Base-by-base conservation (phyloP, 2,113 vertebrate genomes). In the Halcyon malimbica region DNA sequence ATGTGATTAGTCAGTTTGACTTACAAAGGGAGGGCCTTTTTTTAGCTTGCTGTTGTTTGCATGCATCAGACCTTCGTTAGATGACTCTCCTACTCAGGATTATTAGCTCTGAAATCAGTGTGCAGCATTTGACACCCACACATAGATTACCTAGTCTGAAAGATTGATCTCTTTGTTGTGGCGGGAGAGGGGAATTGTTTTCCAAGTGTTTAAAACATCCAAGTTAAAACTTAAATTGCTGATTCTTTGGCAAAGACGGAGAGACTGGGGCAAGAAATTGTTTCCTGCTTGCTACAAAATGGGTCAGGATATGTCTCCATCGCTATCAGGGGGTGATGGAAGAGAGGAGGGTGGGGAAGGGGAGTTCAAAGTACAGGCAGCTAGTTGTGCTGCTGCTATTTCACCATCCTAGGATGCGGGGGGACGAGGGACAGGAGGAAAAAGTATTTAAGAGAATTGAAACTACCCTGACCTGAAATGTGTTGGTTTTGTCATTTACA, bases 31-130 rank as follows among this genome's bases (percentile, higher is more conserved):
- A 84, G 68, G 42, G 64, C 17, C 48, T 77, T 84, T 92, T 93
- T 93, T 90, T 90, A 87, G 57, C 28, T 88, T 65, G 46, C 75
- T 83, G 84, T 76, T 95, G 79, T 96, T 93, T 89, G 51, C 46
- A 14, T 57, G 60, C 46, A 81, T 53, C 41, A 46, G 48, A 28
- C 62, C 70, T 90, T 91, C 65, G 57, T 87, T 78, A 83, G 56
- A 21, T 90, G 54, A 84, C 60, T 87, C 28, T 83, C 31, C 37
- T 63, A 13, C 16, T 35, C 9, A 2, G 39, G 68, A 44, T 94
- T 96, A 74, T 85, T 81, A 86, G 62, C 39, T 74, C 81, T 83
- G 90, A 87, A 93, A 93, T 81, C 63, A 69, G 62, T 13, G 18
- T 44, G 20, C 90, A 94, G 29, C 69, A 48, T 89, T 82, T 9